A percentile compares a stretch with the other conserved stretches of the same genome.
Evolutionary conservation across 1,140 invertebrate genomes (phyloP).

Genomic region (Gryon sp.): DNA sequence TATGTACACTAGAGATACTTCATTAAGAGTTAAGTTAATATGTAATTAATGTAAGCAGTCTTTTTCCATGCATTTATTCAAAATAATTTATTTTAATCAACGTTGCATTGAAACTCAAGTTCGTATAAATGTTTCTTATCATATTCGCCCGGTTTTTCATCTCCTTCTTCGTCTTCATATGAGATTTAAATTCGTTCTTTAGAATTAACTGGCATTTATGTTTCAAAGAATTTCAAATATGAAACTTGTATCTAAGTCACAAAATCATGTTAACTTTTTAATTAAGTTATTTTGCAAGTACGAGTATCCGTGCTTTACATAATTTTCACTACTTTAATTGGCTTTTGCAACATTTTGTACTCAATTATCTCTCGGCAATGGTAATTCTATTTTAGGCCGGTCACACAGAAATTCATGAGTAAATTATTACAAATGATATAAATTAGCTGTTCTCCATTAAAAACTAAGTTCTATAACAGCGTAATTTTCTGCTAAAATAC

Average conservation of each 20-base stretch:
- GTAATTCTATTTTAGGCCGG: neutral
- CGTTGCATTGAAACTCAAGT: no score
- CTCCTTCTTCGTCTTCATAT: no score
- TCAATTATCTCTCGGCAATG: neutral
- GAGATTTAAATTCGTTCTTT: no score
- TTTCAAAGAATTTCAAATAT: neutral
- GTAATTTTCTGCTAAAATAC: no score
- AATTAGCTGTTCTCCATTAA: neutral
- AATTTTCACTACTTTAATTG: constrained; percentile 6
- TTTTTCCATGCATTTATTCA: no score
- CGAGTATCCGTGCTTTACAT: neutral
- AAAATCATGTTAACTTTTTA: neutral
- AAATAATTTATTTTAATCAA: no score
- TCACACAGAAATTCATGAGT: neutral
- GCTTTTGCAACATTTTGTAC: neutral
- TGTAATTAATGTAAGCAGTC: no score
- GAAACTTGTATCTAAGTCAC: neutral
- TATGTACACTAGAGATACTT: neutral
- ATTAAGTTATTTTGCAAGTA: neutral
- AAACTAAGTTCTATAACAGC: neutral
- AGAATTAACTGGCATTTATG: no score
- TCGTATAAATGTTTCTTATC: no score
- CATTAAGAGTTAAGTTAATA: neutral
- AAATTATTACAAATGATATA: neutral
- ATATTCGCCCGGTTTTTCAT: no score